These are phyloP conservation scores for Eremophila alpestris DNA, from an alignment of 2,797 vertebrate genomes.

Conservation along the genomic window DNA sequence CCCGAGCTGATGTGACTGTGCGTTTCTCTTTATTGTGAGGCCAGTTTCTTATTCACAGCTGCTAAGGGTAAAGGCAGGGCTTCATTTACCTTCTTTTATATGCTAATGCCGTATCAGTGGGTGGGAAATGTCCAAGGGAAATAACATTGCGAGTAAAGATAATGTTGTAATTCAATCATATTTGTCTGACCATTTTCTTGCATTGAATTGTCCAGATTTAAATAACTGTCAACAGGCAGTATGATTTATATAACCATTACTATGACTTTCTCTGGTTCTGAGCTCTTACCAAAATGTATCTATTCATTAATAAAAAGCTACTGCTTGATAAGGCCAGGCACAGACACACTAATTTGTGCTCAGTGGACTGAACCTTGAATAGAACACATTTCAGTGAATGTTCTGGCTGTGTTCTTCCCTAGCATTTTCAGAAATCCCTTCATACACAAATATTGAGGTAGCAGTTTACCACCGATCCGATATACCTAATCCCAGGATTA, in stretches of 20 bases:
- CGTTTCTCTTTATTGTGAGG: background rate
- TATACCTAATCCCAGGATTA: constrained; percentile 43
- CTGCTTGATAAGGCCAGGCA: background rate
- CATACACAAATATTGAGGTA: background rate
- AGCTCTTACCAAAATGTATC: background rate
- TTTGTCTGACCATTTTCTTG: constrained; percentile 5
- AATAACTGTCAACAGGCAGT: background rate
- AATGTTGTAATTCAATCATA: constrained; percentile 3
- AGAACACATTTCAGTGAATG: background rate
- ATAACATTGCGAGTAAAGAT: constrained; percentile 37
- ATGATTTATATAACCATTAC: background rate
- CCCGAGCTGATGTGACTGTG: background rate
- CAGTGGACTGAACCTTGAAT: background rate
- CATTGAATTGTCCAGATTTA: constrained; percentile 8
- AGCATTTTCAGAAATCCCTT: constrained; percentile 2
- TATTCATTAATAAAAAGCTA: background rate
- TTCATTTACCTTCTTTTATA: constrained; percentile 13
- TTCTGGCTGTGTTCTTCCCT: background rate
- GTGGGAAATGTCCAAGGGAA: constrained; percentile 50
- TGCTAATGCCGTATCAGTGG: background rate
- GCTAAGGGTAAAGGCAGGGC: background rate
- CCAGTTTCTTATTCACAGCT: constrained; percentile 12
- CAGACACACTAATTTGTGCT: background rate
- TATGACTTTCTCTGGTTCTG: background rate
- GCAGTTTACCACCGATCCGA: background rate